Conservation (phyloP, 2,113 vertebrate genomes). For the Dromas ardeola region DNA sequence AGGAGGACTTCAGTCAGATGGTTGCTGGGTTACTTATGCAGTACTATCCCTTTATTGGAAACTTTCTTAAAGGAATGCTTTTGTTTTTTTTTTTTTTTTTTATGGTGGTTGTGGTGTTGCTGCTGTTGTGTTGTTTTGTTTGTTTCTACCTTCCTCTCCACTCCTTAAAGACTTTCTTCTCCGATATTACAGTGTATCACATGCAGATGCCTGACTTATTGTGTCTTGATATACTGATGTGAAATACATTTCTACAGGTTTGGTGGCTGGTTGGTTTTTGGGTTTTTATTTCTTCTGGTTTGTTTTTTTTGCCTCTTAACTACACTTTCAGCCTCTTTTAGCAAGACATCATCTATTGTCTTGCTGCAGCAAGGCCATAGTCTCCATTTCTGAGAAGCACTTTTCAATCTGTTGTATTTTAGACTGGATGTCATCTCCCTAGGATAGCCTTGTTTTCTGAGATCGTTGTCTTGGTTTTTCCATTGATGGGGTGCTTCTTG, state of each 20-base stretch:
- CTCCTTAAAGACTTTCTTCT: not conserved
- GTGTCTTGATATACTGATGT: not conserved
- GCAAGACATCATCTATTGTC: not conserved
- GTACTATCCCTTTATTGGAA: not conserved
- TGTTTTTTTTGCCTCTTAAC: not conserved
- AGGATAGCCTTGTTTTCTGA: not conserved
- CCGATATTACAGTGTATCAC: not conserved
- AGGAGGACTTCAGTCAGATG: not conserved
- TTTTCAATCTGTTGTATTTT: not conserved
- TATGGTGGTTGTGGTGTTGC: not conserved
- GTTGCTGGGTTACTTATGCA: not conserved
- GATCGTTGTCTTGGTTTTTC: not conserved
- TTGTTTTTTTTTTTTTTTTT: not conserved
- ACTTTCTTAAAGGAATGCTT: not conserved
- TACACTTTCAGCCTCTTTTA: not conserved
- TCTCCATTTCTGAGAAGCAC: not conserved
- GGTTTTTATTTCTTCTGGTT: not conserved
- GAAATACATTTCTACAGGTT: not conserved
- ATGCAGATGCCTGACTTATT: not conserved
- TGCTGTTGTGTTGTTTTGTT: not conserved
- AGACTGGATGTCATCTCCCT: not conserved
- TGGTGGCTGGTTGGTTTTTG: not conserved
- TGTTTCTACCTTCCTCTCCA: not conserved
- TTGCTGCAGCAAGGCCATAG: not conserved
- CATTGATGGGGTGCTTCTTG: not conserved